Percentiles rank a stretch among this genome's conserved stretches.
Conservation (phyloP, 2,888 invertebrate genomes). For the Hermodice carunculata region DNA sequence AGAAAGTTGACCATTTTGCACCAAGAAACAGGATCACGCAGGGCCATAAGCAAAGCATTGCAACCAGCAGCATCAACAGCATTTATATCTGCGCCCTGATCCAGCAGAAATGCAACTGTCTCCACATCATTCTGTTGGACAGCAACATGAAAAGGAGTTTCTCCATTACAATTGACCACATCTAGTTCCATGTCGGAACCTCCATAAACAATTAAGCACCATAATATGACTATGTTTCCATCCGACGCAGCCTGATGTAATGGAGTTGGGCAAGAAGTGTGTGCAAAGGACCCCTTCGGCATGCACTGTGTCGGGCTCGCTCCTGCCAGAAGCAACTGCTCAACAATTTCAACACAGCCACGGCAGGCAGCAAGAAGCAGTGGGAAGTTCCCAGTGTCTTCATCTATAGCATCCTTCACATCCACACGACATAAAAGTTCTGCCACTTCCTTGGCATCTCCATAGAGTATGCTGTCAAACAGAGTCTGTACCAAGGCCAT, state of each 20-base stretch:
- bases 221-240: background rate
- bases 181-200: background rate
- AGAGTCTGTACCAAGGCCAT: too few relatives aligned
- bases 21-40: background rate
- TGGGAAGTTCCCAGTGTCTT: too few relatives aligned
- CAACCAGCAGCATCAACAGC: background rate
- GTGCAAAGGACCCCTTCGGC: too few relatives aligned
- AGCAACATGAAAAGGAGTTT: background rate
- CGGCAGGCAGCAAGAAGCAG: too few relatives aligned
- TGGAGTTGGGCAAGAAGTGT: background rate
- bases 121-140: background rate
- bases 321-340: too few relatives aligned
- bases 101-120: background rate
- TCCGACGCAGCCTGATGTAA: background rate
- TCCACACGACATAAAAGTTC: too few relatives aligned
- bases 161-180: background rate
- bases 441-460: too few relatives aligned
- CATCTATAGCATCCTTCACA: too few relatives aligned
- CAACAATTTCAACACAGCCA: too few relatives aligned
- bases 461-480: too few relatives aligned
- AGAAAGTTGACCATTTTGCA: background rate
- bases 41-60: background rate
- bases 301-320: too few relatives aligned
- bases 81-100: background rate
- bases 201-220: background rate